Evolutionary conservation across 1,140 invertebrate species (phyloP), one percentile per base, ranked within the genome.

Genomic region (Druon quercuslanigerum): DNA sequence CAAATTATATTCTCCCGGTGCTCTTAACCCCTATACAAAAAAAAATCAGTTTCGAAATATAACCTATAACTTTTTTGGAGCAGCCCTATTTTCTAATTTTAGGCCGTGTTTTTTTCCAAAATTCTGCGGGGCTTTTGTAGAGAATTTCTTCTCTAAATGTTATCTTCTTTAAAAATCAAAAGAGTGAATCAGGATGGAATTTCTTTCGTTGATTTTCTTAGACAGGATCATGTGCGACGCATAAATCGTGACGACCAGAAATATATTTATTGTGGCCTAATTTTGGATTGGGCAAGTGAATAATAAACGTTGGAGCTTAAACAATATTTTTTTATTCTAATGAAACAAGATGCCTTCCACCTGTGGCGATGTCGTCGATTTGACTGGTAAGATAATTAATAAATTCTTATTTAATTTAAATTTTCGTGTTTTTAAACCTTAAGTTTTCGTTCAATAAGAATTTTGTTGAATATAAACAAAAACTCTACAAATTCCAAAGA

Each of bases 271-370:
- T 71, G 77, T 14, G 11, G 40, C 11, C 17, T 82, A 77, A 75
- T 76, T 77, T 73, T 73, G 71, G 76, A 77, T 56, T 72, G 72
- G 16, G 50, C 70, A 46, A 51, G 57, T 54, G 7, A 40, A 60
- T 20, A 60, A 33, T 7, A 78, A 70, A 78, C 54, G 60, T 71
- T 60, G n/a, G 50, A 73, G 50, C 17, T 40, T 50, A 51, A 72
- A 73, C 51, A 76, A 25, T 51, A 54, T 25, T 9, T 50, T 76
- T 11, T 50, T 12, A 74, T 60, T 66, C 20, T 71, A 71, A 54
- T 80, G 51, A 66, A 74, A 50, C 80, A 87, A 87, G 72, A 91
- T 91, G 90, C 89, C 85, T 80, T 90, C 89, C 51, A 85, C 83
- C 60, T 89, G 88, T 76, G 87, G 88, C 11, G 89, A 91, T 77